Base-by-base conservation (phyloP, 30 jellyfish, hydroid and myxozoan species). In the Turritopsis rubra region DNA sequence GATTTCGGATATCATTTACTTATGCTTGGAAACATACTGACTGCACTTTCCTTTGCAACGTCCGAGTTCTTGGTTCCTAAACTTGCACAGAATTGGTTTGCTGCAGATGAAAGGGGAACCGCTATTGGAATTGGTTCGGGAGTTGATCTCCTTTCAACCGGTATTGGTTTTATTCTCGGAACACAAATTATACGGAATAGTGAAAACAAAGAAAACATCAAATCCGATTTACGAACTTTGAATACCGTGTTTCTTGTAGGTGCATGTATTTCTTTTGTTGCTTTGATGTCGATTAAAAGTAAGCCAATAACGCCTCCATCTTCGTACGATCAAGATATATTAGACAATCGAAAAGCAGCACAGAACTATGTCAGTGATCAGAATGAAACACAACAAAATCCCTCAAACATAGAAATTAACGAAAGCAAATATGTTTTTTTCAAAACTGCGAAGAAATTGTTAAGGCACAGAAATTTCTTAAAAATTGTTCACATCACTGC, bases 51-150 rank as follows among this genome's bases (percentile, higher is more conserved):
- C n/a, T 77, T 86, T 25, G 83, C 96, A 25, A 83, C 94, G 31
- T 84, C 54, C 53, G 71, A 85, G 53, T 83, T 87, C 53, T 86
- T 87, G 73, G 89, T 95, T 0, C 81, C 97, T 52, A 91, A 84
- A 81, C 52, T 91, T 16, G 97, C 97, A 9, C 91, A 86, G 13
- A 88, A 83, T 68, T 91, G 97, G 97, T 91, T 91, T 80, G 91
- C 89, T 19, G 87, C 75, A 76, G 81, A 84, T 18, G 97, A 91
- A 54, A 54, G 86, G 26, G 97, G 96, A 29, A 84, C 85, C 0
- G 95, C 96, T 0, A 91, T 88, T n/a, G 88, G 96, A 27, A 85
- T 91, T n/a, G 96, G 95, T 1, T 75, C 88, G 1, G 88, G 96
- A 21, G 78, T 88, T n/a, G 97, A 88, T 84, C 41, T 85, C 24